A percentile compares a stretch with the other conserved stretches of the same genome.
Conservation (phyloP, 2,888 invertebrate species). For the Leistus spinibarbis region DNA sequence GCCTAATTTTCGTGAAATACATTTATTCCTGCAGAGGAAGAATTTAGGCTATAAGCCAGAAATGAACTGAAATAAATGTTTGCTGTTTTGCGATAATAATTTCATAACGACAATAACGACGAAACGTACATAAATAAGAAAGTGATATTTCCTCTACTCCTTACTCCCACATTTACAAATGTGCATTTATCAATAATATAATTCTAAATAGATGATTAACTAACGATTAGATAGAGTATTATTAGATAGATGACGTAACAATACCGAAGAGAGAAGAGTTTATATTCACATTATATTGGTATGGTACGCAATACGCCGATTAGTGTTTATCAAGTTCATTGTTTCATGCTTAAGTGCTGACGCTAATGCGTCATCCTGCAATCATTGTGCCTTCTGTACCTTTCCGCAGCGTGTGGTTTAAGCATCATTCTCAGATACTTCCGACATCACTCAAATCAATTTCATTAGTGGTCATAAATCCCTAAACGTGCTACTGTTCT, state of each 20-base stretch:
- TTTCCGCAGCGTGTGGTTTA: slow-evolving; percentile 15
- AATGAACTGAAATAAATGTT: slow-evolving; percentile 50
- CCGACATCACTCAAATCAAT: neutral
- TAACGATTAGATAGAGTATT: slow-evolving; percentile 1
- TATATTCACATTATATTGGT: neutral
- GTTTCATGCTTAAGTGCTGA: slow-evolving; percentile 23
- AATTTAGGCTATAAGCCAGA: slow-evolving; percentile 65
- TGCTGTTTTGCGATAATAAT: neutral
- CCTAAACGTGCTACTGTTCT: neutral
- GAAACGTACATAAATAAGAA: slow-evolving; percentile 48
- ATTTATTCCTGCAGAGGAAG: slow-evolving; percentile 81
- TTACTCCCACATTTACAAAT: slow-evolving; percentile 20
- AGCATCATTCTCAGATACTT: neutral
- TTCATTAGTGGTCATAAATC: slow-evolving; percentile 3
- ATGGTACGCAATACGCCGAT: slow-evolving; percentile 28
- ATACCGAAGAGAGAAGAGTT: slow-evolving; percentile 2
- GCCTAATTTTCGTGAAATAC: slow-evolving; percentile 83
- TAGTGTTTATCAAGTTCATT: slow-evolving; percentile 34
- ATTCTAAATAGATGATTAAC: slow-evolving; percentile 31
- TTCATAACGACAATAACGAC: slow-evolving; percentile 43
- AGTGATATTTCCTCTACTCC: slow-evolving; percentile 46
- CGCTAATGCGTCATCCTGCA: slow-evolving; percentile 17
- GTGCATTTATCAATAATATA: slow-evolving; percentile 32
- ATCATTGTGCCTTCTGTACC: slow-evolving; percentile 40
- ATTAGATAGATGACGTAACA: neutral